Conservation (phyloP, 2,888 invertebrate species). For the Drosophila emarginata region DNA sequence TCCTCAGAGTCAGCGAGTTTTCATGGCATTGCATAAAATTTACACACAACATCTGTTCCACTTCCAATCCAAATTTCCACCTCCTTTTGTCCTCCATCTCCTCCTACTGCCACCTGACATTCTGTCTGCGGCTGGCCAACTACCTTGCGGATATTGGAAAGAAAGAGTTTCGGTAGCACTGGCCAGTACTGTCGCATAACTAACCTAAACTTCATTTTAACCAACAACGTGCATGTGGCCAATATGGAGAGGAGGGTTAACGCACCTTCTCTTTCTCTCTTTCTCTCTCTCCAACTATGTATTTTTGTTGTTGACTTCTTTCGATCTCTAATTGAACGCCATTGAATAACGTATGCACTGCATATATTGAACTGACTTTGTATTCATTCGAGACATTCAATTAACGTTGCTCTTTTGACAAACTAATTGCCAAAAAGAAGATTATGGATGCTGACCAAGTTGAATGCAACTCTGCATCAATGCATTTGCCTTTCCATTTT, state of each 20-base stretch:
- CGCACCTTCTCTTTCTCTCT: not conserved
- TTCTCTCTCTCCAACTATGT: not conserved
- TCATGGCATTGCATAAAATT: slow-evolving; percentile 44
- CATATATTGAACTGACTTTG: no score
- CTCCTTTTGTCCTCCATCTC: not conserved
- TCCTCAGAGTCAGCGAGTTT: slow-evolving; percentile 52
- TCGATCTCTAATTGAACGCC: slow-evolving; percentile 46
- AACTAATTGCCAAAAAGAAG: slow-evolving; percentile 14
- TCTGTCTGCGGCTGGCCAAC: not conserved
- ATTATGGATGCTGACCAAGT: not conserved
- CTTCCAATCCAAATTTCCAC: not conserved
- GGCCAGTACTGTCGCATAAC: not conserved
- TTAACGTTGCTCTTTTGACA: slow-evolving; percentile 18
- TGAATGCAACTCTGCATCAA: not conserved
- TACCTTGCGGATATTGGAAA: not conserved
- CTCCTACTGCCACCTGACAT: not conserved
- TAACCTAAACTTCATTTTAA: not conserved
- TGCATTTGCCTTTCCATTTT: not conserved
- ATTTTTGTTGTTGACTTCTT: not conserved
- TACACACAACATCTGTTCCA: slow-evolving; percentile 31
- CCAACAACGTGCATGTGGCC: not conserved
- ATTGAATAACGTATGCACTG: slow-evolving; percentile 12
- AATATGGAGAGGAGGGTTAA: not conserved
- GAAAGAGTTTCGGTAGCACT: not conserved
- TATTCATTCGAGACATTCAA: no score